These are phyloP conservation scores for Coracias cyanogaster DNA, from an alignment of 2,797 vertebrate genomes.

Conservation along the genomic window DNA sequence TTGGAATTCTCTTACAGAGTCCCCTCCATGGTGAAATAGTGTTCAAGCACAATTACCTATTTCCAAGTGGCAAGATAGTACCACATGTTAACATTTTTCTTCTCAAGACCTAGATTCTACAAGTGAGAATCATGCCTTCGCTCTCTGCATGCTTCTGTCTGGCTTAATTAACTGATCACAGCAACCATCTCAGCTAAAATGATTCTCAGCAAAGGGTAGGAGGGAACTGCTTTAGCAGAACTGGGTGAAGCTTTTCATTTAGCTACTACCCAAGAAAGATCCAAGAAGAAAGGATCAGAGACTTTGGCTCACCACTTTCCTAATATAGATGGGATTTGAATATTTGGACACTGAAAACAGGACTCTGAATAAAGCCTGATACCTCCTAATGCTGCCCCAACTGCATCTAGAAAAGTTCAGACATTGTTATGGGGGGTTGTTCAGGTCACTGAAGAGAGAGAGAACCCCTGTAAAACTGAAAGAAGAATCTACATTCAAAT, in stretches of 20 bases:
- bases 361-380: not conserved
- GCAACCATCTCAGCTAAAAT: not conserved
- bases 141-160: not conserved
- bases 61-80: not conserved
- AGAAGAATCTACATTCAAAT: not conserved
- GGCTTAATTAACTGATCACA: not conserved
- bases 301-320: not conserved
- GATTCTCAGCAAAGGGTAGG: not conserved
- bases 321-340: not conserved
- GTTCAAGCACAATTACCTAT: not conserved
- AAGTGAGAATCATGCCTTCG: not conserved
- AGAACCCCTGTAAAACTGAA: not conserved
- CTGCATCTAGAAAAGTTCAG: not conserved
- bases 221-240: not conserved
- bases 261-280: not conserved
- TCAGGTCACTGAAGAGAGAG: not conserved
- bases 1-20: not conserved
- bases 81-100: not conserved
- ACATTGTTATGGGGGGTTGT: not conserved
- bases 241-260: not conserved
- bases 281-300: not conserved
- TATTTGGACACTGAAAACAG: not conserved
- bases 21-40: not conserved
- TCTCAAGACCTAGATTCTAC: not conserved
- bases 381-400: not conserved